Percentiles rank a stretch among this genome's conserved stretches.
These are phyloP conservation scores for Schizotus pectinicornis DNA, from an alignment of 2,888 invertebrate genomes.

Conservation along the genomic window DNA sequence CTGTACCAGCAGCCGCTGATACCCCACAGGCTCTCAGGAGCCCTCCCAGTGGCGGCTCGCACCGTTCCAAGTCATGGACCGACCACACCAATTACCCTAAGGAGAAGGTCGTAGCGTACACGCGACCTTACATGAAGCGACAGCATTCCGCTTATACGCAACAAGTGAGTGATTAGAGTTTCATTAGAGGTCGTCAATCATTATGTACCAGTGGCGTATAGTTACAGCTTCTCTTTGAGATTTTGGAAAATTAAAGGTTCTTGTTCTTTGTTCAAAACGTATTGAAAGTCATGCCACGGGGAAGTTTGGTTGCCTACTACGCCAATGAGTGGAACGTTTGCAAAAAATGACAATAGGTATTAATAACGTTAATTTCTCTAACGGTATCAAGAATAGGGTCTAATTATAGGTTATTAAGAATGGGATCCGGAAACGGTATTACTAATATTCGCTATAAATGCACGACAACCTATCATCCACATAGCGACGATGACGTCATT, in stretches of 20 bases:
- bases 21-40: slow-evolving; percentile 58
- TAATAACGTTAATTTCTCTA: slow-evolving; percentile 13
- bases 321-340: background rate
- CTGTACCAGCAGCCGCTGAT: slow-evolving; percentile 67
- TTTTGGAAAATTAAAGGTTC: too few relatives aligned
- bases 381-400: slow-evolving; percentile 1
- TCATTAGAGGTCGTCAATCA: slow-evolving; percentile 61
- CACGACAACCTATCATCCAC: too few relatives aligned
- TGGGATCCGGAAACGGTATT: slow-evolving; percentile 3
- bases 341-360: slow-evolving; percentile 13
- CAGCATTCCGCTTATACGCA: slow-evolving; percentile 65
- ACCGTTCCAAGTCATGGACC: slow-evolving; percentile 74
- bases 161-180: slow-evolving; percentile 58
- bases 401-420: slow-evolving; percentile 12
- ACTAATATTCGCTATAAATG: background rate
- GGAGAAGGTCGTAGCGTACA: slow-evolving; percentile 68
- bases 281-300: background rate
- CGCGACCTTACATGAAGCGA: slow-evolving; percentile 69
- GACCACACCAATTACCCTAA: slow-evolving; percentile 74
- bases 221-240: too few relatives aligned
- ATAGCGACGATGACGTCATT: too few relatives aligned
- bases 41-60: slow-evolving; percentile 63
- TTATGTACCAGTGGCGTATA: background rate
- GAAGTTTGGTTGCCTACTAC: background rate
- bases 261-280: too few relatives aligned